Evolutionary conservation across 2,888 invertebrate genomes (phyloP).

Genomic region (Lathronympha strigana): DNA sequence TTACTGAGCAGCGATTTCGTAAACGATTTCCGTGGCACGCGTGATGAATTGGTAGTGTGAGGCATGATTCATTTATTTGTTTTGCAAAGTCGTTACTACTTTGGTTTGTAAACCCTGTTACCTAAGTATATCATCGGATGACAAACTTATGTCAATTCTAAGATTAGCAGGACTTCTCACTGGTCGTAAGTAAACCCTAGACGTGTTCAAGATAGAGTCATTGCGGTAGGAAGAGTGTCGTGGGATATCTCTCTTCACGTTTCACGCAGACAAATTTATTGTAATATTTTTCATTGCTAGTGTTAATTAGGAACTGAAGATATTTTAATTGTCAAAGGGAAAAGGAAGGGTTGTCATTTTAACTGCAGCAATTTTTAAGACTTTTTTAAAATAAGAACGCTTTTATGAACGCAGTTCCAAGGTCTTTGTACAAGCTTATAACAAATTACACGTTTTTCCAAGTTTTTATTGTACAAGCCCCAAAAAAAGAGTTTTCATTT

Average conservation of each 20-base stretch:
- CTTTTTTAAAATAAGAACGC: no score
- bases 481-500: slow-evolving; percentile 9
- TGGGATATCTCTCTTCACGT: no score
- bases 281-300: no score
- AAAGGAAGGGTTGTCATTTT: no score
- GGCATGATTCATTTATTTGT: slow-evolving; percentile 4
- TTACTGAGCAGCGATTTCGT: slow-evolving; percentile 31
- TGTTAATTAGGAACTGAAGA: no score
- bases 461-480: background rate
- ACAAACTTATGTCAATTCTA: background rate
- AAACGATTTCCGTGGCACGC: slow-evolving; percentile 32
- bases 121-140: background rate
- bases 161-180: no score
- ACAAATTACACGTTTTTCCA: background rate
- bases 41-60: slow-evolving; percentile 21
- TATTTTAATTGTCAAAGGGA: no score
- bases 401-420: background rate
- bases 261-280: no score
- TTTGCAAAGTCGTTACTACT: background rate
- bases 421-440: background rate
- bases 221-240: no score
- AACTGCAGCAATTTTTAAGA: no score
- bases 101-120: background rate
- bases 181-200: no score
- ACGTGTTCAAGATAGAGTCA: no score